Conservation (phyloP, 2,113 vertebrate genomes). For the Paratilapia polleni region DNA sequence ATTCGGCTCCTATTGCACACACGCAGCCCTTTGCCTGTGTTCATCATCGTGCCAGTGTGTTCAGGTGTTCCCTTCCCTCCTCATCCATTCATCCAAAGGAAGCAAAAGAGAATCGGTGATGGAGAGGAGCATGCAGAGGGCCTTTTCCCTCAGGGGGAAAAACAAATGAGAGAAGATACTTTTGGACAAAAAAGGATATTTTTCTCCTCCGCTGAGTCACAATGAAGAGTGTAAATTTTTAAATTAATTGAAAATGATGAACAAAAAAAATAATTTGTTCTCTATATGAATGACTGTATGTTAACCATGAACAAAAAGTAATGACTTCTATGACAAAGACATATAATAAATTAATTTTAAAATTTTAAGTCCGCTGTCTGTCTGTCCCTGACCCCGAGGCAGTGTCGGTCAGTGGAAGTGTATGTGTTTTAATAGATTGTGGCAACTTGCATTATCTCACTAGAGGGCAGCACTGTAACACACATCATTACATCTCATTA, state of each 20-base stretch:
- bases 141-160: conserved; percentile 21
- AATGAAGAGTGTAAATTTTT: conserved; percentile 76
- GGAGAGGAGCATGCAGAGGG: neutral
- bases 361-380: conserved; percentile 29
- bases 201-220: conserved; percentile 62
- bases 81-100: conserved; percentile 40
- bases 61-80: conserved; percentile 54
- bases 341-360: conserved; percentile 86
- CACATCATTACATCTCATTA: conserved; percentile 33
- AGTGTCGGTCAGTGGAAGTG: conserved; percentile 8
- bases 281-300: conserved; percentile 83
- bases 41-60: conserved; percentile 62
- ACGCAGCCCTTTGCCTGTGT: conserved; percentile 36
- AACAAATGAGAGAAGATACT: conserved; percentile 42
- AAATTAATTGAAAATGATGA: conserved; percentile 66
- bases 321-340: conserved; percentile 81
- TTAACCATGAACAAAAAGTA: conserved; percentile 78
- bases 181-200: conserved; percentile 56
- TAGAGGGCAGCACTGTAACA: conserved; percentile 74
- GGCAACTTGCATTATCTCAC: conserved; percentile 52
- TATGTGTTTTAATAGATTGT: neutral
- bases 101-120: neutral
- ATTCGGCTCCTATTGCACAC: conserved; percentile 29
- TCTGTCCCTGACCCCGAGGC: neutral
- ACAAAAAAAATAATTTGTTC: conserved; percentile 68